Evolutionary conservation across 2,113 vertebrate species (phyloP).

Genomic region (Xenotilapia flavipinnis): DNA sequence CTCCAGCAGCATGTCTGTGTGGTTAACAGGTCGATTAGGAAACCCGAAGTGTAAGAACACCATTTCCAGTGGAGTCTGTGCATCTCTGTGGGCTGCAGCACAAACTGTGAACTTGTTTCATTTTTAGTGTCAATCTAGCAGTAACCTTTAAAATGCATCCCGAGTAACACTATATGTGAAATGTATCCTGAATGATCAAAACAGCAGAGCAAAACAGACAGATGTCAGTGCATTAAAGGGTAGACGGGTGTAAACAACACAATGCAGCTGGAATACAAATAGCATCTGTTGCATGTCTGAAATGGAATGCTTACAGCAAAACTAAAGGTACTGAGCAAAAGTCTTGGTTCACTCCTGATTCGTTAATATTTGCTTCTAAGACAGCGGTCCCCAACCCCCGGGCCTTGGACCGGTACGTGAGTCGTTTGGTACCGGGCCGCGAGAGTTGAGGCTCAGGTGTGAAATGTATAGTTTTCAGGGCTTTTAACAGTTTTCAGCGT

Average conservation of each 20-base stretch:
- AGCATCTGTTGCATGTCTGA: not conserved
- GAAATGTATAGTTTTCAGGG: no score
- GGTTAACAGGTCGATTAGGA: not conserved
- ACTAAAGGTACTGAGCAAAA: not conserved
- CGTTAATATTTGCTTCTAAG: not conserved
- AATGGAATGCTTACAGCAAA: not conserved
- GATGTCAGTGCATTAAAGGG: not conserved
- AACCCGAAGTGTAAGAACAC: not conserved
- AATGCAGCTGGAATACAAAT: not conserved
- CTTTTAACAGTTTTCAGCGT: no score
- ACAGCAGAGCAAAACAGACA: not conserved
- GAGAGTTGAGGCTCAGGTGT: no score
- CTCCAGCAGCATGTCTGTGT: not conserved
- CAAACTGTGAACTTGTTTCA: not conserved
- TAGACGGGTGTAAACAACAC: not conserved
- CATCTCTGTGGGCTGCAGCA: not conserved
- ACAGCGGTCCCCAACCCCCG: no score
- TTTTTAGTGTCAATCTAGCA: not conserved
- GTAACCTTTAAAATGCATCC: not conserved
- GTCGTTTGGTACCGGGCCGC: no score
- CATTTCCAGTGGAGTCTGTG: not conserved
- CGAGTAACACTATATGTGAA: not conserved
- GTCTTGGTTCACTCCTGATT: not conserved
- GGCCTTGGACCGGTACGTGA: no score
- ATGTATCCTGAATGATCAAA: not conserved